Percentiles rank a stretch among this genome's conserved stretches.
These are phyloP conservation scores for Discoglossus pictus DNA, from an alignment of 2,797 vertebrate genomes.

Conservation along the genomic window DNA sequence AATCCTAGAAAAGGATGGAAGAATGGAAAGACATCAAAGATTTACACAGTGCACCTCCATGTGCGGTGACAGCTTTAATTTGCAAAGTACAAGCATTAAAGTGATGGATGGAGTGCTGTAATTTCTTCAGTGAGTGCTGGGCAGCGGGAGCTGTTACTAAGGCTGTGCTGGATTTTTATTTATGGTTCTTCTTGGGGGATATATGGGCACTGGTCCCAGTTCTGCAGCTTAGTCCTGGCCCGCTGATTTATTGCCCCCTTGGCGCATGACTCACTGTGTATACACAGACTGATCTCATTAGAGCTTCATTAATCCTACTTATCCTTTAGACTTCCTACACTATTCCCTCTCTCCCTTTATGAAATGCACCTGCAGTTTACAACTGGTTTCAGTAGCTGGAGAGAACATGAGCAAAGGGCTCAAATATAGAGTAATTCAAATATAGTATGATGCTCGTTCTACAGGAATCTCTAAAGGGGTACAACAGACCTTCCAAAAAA, in stretches of 20 bases:
- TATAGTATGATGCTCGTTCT: not conserved
- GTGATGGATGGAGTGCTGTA: slow-evolving; percentile 64
- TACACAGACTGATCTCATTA: slow-evolving; percentile 60
- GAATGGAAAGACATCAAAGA: slow-evolving; percentile 50
- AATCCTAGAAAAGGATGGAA: slow-evolving; percentile 44
- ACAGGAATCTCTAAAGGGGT: not conserved
- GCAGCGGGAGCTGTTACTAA: slow-evolving; percentile 5
- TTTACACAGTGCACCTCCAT: slow-evolving; percentile 60
- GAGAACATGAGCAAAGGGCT: not conserved
- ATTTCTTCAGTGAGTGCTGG: slow-evolving; percentile 36
- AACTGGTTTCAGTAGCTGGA: not conserved
- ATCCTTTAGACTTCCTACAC: slow-evolving; percentile 13
- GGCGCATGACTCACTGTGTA: slow-evolving; percentile 59
- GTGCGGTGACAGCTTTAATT: slow-evolving; percentile 68
- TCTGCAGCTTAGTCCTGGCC: slow-evolving; percentile 6
- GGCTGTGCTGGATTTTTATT: slow-evolving; percentile 62
- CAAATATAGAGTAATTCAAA: not conserved
- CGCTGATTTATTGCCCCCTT: slow-evolving; percentile 62
- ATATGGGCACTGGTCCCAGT: slow-evolving; percentile 58
- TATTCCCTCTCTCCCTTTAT: not conserved
- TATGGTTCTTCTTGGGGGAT: slow-evolving; percentile 60
- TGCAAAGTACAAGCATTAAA: slow-evolving; percentile 70
- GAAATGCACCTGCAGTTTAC: slow-evolving; percentile 20
- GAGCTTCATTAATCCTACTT: slow-evolving; percentile 56
- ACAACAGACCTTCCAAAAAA: not conserved